Conservation (phyloP, 2,797 vertebrate species). For the Phrynocephalus vlangalii region DNA sequence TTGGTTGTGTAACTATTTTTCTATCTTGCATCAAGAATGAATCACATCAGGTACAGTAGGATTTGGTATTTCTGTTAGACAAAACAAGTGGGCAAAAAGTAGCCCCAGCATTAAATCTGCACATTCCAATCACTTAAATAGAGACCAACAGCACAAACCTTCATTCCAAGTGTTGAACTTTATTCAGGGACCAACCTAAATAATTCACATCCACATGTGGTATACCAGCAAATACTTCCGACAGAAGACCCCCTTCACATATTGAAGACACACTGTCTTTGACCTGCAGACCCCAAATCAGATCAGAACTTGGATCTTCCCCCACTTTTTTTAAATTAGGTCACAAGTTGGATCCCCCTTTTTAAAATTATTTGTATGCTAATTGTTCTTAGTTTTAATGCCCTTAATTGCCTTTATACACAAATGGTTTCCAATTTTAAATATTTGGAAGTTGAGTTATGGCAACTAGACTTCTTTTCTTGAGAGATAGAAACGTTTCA, state of each 20-base stretch:
- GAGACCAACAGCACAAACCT: neutral
- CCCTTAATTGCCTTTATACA: no score
- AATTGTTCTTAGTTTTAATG: no score
- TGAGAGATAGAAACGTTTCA: no score
- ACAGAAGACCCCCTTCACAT: neutral
- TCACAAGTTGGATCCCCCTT: no score
- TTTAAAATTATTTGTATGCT: no score
- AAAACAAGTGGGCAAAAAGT: neutral
- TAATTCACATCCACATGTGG: neutral
- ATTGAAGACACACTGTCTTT: neutral
- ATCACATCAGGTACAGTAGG: neutral
- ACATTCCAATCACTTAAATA: neutral
- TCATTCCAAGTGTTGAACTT: neutral
- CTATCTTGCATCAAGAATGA: neutral
- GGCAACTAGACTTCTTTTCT: no score
- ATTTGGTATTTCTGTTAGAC: neutral
- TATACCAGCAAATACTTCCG: neutral
- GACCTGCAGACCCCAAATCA: neutral
- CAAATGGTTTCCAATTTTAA: no score
- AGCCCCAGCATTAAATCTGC: neutral
- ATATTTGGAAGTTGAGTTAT: no score
- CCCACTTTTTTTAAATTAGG: no score
- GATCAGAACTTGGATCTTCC: no score
- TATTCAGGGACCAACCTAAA: neutral
- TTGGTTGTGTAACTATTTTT: neutral